Evolutionary conservation across 2,113 vertebrate genomes (phyloP).

Genomic region (Alethe castanea): DNA sequence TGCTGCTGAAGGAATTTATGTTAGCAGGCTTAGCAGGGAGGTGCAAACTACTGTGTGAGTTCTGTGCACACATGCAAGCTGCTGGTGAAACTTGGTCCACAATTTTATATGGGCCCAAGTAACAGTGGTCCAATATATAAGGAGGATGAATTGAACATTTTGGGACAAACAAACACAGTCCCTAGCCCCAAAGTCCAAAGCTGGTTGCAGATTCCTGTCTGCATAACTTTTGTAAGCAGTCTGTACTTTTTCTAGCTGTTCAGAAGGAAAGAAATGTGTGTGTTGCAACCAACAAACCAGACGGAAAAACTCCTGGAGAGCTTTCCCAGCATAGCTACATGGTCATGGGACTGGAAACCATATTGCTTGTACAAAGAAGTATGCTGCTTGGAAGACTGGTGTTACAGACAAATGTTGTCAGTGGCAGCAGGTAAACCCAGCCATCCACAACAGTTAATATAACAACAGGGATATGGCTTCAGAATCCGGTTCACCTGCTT

Average conservation of each 20-base stretch:
- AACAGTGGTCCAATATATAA: neutral
- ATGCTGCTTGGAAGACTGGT: neutral
- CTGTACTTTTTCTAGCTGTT: neutral
- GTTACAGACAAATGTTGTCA: neutral
- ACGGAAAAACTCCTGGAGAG: neutral
- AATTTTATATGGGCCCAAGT: neutral
- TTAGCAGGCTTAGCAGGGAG: neutral
- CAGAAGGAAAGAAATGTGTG: neutral
- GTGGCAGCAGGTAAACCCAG: neutral
- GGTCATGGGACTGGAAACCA: neutral
- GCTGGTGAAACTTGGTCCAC: neutral
- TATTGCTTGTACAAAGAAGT: neutral
- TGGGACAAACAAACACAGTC: neutral
- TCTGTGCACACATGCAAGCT: neutral
- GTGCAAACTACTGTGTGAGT: neutral
- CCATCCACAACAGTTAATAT: neutral
- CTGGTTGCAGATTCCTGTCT: too few relatives aligned
- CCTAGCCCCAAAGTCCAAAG: neutral
- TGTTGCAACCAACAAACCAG: neutral
- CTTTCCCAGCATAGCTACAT: accelerated
- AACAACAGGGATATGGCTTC: neutral
- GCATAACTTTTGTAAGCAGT: neutral
- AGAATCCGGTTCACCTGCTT: neutral
- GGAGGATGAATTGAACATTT: neutral
- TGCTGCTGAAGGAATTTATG: neutral